Evolutionary conservation across 2,888 invertebrate species (phyloP).

Genomic region (Leuctra nigra): DNA sequence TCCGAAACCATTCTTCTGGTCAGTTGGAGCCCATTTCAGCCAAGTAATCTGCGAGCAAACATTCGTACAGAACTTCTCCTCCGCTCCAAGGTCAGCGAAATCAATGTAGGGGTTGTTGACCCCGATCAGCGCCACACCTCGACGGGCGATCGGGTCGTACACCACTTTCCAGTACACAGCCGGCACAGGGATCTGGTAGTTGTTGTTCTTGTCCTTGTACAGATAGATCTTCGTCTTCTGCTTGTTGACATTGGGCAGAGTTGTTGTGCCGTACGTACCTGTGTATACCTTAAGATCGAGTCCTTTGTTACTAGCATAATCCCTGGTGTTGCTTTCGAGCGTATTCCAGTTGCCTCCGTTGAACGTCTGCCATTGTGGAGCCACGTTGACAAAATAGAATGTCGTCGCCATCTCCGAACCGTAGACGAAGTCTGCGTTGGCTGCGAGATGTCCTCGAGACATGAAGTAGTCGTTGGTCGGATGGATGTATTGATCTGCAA

Average conservation of each 20-base stretch:
- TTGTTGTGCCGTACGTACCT: constrained; percentile 51
- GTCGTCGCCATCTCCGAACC: constrained; percentile 50
- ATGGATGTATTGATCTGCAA: constrained; percentile 29
- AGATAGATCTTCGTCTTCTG: constrained; percentile 31
- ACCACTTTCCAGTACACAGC: constrained; percentile 37
- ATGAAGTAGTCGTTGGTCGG: constrained; percentile 36
- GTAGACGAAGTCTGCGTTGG: constrained; percentile 55
- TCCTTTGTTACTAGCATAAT: constrained; percentile 36
- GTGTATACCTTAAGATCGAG: constrained; percentile 38
- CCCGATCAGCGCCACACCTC: constrained; percentile 52
- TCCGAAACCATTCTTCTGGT: constrained; percentile 25
- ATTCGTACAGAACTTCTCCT: constrained; percentile 27
- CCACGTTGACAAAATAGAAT: constrained; percentile 57
- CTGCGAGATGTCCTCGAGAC: constrained; percentile 54
- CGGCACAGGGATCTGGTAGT: no score
- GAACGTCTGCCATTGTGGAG: constrained; percentile 67
- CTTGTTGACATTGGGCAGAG: constrained; percentile 40
- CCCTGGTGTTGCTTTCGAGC: constrained; percentile 45
- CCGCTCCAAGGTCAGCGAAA: constrained; percentile 26
- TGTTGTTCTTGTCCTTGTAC: constrained; percentile 40
- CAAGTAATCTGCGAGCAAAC: constrained; percentile 31
- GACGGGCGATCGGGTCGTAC: constrained; percentile 44
- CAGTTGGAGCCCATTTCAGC: constrained; percentile 24
- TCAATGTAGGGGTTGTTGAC: constrained; percentile 53
- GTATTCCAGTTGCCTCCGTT: constrained; percentile 54